phyloP scores from a whole-genome alignment of 2,113 vertebrate species.

The Oncorhynchus clarkii region DNA sequence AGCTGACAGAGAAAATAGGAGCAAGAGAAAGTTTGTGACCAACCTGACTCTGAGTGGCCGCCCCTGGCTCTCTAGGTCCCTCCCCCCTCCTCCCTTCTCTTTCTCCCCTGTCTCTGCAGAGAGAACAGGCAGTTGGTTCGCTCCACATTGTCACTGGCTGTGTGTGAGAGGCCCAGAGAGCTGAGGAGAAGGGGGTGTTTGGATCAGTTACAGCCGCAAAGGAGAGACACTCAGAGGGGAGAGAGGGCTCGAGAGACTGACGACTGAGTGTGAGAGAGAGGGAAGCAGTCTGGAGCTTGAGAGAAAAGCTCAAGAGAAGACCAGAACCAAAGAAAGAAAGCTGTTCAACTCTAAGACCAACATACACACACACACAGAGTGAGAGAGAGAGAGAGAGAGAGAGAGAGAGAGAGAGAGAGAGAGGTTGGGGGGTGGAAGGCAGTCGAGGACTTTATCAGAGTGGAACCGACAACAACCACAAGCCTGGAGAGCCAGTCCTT shows the following conservation, averaged over 20 bases:
- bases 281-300: not conserved
- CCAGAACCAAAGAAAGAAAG: not conserved
- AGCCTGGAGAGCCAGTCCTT: slow-evolving; percentile 27
- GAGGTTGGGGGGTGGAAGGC: not conserved
- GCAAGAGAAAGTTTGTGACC: slow-evolving; percentile 22
- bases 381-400: too few relatives aligned
- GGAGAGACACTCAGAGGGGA: slow-evolving; percentile 19
- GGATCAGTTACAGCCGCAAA: slow-evolving; percentile 58
- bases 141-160: slow-evolving; percentile 29
- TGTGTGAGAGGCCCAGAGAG: slow-evolving; percentile 60
- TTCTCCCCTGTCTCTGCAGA: slow-evolving; percentile 48
- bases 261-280: not conserved
- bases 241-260: not conserved
- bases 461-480: not conserved
- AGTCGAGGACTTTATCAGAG: not conserved
- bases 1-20: slow-evolving; percentile 38
- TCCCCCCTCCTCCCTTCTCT: slow-evolving; percentile 13
- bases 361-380: too few relatives aligned
- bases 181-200: slow-evolving; percentile 45
- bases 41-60: slow-evolving; percentile 34
- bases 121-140: slow-evolving; percentile 53
- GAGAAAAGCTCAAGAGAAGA: not conserved
- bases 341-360: slow-evolving; percentile 1
- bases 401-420: too few relatives aligned
- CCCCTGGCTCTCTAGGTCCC: slow-evolving; percentile 25